Evolutionary conservation across 1,140 invertebrate species (phyloP).

Genomic region (Catajapyx aquilonaris): DNA sequence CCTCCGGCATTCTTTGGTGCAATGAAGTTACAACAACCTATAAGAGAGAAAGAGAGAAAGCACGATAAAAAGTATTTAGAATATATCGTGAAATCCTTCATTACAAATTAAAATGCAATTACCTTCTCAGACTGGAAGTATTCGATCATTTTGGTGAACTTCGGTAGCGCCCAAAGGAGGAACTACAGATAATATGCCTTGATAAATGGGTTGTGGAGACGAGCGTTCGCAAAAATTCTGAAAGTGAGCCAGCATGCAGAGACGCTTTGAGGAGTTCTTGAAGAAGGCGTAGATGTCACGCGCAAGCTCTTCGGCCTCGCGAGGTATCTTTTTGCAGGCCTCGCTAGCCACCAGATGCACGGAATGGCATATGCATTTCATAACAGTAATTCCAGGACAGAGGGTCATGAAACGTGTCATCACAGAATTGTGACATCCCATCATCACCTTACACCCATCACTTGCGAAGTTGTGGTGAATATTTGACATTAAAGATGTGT

Average conservation of each 20-base stretch:
- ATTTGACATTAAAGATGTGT: too few species aligned
- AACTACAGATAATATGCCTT: not conserved
- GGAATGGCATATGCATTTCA: conserved; percentile 20
- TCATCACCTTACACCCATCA: conserved; percentile 21
- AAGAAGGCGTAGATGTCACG: conserved; percentile 14
- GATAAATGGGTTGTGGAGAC: not conserved
- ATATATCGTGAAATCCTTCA: too few species aligned
- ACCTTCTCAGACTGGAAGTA: not conserved
- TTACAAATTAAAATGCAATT: too few species aligned
- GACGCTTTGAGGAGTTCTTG: conserved; percentile 13
- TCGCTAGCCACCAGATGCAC: conserved; percentile 14
- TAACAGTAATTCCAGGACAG: conserved; percentile 15
- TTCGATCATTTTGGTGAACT: not conserved
- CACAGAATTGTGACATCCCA: conserved; percentile 17
- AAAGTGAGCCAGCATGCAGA: conserved; percentile 11
- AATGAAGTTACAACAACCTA: not conserved
- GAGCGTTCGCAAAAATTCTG: conserved; percentile 10
- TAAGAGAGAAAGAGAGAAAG: too few species aligned
- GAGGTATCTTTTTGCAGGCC: conserved; percentile 14
- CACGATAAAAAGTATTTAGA: too few species aligned
- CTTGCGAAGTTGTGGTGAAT: too few species aligned
- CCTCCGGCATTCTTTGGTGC: not conserved
- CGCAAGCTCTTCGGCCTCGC: conserved; percentile 11
- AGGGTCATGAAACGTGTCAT: conserved; percentile 12
- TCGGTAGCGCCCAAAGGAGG: not conserved